Base-by-base conservation (phyloP, 2,113 vertebrate genomes). In the Hemibagrus wyckioides region DNA sequence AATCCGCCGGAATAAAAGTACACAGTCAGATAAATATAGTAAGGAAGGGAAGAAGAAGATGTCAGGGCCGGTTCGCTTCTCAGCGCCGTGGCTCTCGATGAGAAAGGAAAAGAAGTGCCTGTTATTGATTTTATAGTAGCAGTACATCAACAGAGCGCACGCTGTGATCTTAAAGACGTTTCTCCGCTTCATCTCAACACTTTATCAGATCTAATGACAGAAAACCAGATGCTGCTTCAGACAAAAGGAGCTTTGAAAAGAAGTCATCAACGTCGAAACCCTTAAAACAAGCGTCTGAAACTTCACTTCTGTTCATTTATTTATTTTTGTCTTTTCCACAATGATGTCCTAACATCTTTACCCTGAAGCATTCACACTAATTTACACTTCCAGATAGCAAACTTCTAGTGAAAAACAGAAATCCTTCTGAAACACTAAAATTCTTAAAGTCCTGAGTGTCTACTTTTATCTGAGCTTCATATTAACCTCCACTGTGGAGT, bases 81-180 rank as follows among this genome's bases (percentile, higher is more conserved):
- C 48, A 1, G 33, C 36, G 61, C 82, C 52, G 17, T 36, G 33
- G 15, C 17, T 48, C n/a, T 50, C 28, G 1, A 52, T 83, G 13
- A 33, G 63, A 23, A 67, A 83, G 33, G 80, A 33, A 59, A 33
- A 8, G 79, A 57, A 59, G 50, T 79, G 76, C 3, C 7, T 13
- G 30, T 4, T 80, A 80, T 80, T 36, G 77, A 80, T 57, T 80
- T 80, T 50, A 52, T 77, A n/a, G 44, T 77, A 19, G 44, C 10
- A 28, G 28, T 52, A 52, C 75, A 77, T 77, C 75, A 52, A 30
- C 48, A 7, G 28, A 52, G 30, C 75, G 6, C 17, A 28, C 44
- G 1, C 50, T 77, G 28, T 17, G 75, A 75, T 75, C 44, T 76
- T 15, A n/a, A 15, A 76, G 15, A 17, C n/a, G 7, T 3, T 30